Conservation (phyloP, 2,797 vertebrate genomes). For the Mionectes olivaceus region DNA sequence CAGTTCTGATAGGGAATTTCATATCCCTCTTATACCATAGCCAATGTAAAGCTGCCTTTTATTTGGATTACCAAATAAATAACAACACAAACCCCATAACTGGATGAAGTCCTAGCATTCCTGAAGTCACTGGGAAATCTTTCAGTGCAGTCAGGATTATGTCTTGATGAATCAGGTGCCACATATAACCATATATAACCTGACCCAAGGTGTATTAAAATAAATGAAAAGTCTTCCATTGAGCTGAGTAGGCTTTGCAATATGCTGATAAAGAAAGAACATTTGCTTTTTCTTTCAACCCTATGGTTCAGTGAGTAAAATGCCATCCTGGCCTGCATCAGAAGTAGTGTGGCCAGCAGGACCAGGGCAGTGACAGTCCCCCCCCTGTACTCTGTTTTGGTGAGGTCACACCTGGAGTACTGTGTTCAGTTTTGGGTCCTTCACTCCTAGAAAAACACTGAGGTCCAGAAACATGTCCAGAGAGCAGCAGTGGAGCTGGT, state of each 20-base stretch:
- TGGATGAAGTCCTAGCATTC: background rate
- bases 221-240: background rate
- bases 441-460: background rate
- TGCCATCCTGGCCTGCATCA: background rate
- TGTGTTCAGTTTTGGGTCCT: background rate
- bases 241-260: background rate
- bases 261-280: background rate
- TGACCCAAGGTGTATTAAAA: background rate
- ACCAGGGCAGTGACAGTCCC: background rate
- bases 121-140: background rate
- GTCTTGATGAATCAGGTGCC: background rate
- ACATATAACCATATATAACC: too few species aligned
- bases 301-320: background rate
- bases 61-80: background rate
- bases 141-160: background rate
- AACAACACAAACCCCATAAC: background rate
- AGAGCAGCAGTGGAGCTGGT: accelerated
- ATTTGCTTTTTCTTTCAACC: background rate
- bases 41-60: background rate
- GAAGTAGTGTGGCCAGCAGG: background rate
- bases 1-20: background rate
- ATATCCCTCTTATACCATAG: background rate
- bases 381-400: background rate
- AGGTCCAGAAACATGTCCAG: background rate
- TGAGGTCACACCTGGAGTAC: background rate